Evolutionary conservation across 2,797 vertebrate genomes (phyloP).

Genomic region (Darevskia mixta): DNA sequence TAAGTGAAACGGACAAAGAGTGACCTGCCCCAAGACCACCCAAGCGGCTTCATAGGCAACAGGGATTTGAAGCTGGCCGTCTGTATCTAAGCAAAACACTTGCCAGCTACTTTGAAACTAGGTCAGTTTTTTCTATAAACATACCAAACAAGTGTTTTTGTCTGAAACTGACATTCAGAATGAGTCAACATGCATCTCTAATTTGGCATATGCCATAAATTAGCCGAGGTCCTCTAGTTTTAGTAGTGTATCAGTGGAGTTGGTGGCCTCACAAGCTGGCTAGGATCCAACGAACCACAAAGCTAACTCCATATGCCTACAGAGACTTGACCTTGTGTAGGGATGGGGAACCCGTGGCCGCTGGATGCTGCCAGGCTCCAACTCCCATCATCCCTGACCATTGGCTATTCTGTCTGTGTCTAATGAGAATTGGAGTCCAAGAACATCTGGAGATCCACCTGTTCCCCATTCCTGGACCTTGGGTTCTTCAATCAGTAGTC

Average conservation of each 20-base stretch:
- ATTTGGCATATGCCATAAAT: not conserved
- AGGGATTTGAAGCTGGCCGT: not conserved
- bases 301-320: not conserved
- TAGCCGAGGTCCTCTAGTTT: not conserved
- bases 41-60: not conserved
- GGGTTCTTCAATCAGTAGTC: not conserved
- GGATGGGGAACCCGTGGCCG: not conserved
- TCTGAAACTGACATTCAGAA: not conserved
- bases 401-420: not conserved
- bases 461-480: not conserved
- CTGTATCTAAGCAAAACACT: not conserved
- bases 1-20: not conserved
- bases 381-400: not conserved
- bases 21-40: constrained; percentile 5
- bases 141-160: not conserved
- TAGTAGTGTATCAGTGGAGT: not conserved
- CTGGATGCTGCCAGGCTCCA: not conserved
- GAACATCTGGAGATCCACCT: not conserved
- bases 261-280: not conserved
- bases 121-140: not conserved
- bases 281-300: not conserved
- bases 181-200: not conserved
- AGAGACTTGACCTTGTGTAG: not conserved
- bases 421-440: not conserved
- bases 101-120: not conserved